phyloP scores from a whole-genome alignment of 2,797 vertebrate species.

The Zalophus californianus region DNA sequence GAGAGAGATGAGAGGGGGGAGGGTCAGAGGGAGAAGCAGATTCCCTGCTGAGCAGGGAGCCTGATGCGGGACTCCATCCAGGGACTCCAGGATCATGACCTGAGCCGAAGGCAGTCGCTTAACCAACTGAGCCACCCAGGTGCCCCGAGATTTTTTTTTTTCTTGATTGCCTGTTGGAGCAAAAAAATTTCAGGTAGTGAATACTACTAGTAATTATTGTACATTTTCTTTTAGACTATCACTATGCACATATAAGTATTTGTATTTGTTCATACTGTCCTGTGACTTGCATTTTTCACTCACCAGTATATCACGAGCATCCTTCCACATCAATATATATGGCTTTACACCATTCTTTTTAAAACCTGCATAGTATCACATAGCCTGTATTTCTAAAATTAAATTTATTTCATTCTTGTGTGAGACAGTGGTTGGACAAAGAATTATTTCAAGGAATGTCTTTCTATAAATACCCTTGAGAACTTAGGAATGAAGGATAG shows the following conservation, averaged over 20 bases:
- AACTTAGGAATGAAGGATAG: not conserved
- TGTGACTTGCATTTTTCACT: not conserved
- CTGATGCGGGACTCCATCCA: no score
- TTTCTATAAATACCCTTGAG: not conserved
- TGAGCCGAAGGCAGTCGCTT: no score
- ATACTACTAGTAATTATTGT: not conserved
- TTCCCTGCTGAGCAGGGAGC: no score
- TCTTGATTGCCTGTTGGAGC: not conserved
- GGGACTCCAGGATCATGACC: no score
- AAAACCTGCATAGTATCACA: not conserved
- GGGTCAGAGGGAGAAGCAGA: no score
- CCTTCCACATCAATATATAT: not conserved
- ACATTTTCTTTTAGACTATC: not conserved
- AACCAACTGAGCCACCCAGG: no score
- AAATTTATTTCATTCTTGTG: not conserved
- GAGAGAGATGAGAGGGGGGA: no score
- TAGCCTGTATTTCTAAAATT: slow-evolving; percentile 27
- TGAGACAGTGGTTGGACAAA: not conserved
- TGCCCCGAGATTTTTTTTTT: not conserved
- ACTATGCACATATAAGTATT: not conserved
- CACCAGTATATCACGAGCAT: not conserved
- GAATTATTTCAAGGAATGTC: not conserved
- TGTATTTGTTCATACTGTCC: not conserved
- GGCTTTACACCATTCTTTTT: not conserved
- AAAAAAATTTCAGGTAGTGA: slow-evolving; percentile 2